Evolutionary conservation across 1,140 invertebrate species (phyloP), one percentile per base, ranked within the genome.

Genomic region (Pararge aegeria): DNA sequence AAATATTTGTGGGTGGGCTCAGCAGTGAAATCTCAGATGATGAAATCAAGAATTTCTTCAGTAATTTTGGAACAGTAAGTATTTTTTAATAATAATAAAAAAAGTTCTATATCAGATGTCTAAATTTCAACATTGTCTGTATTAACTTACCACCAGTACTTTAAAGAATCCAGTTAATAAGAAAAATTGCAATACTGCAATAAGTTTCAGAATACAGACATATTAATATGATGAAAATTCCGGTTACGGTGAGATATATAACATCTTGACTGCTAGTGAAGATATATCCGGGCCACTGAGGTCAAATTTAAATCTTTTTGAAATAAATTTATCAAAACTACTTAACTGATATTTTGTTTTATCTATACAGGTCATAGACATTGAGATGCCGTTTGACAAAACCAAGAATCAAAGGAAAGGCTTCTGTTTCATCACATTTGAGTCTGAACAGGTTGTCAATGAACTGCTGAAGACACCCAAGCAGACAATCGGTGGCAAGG

Each of bases 361-460:
- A 87, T 89, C 16, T 20, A 76, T 78, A 55, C 75, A 98, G 96
- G 97, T 99, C 66, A 94, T 97, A 51, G 97, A 98, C 73, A 93
- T 98, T 53, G 97, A 98, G 90, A 96, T 98, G 94, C 97, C 98
- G 53, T 98, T 97, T 80, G 97, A 99, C 79, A 98, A 98, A 86
- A 94, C 94, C 86, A 98, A 98, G 91, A 98, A 97, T 79, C 97
- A 98, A 84, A 94, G 97, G 67, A 97, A 98, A 91, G 96, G 95
- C 55, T 98, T 98, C 91, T 98, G 97, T 82, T 98, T 98, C 79
- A 97, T 98, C 76, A 98, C 97, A 64, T 98, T 98, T 83, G 96
- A 98, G 80, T 96, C 96, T 38, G 97, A 97, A 88, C 95, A 97
- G 87, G 95, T 98, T 46, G 96, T 97, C 5, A 96, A 96, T 77